These are phyloP conservation scores for Scylla paramamosain DNA, from an alignment of 1,140 invertebrate genomes.

Conservation along the genomic window DNA sequence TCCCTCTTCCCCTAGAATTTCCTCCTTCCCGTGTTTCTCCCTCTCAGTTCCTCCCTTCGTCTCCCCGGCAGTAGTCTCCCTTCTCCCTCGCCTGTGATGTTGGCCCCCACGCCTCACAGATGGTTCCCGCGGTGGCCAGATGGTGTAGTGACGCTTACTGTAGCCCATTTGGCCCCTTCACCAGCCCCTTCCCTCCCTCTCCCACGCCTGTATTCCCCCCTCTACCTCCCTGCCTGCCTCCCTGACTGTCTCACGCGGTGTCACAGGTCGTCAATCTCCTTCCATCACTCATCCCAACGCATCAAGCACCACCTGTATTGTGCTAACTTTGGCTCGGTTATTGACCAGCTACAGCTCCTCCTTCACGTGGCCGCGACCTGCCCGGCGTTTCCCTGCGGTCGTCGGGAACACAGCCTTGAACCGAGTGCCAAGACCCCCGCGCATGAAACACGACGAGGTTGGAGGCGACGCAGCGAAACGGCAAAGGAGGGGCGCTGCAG, in stretches of 20 bases:
- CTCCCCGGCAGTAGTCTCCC: not conserved
- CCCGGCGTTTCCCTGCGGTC: not conserved
- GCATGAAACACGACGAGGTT: not conserved
- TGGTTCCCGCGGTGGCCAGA: not conserved
- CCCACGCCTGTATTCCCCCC: not conserved
- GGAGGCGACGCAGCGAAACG: not conserved
- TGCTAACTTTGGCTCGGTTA: slow-evolving; percentile 29
- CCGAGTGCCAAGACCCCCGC: not conserved
- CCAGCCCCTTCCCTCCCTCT: slow-evolving; percentile 1
- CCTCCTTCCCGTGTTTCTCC: not conserved
- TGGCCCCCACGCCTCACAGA: not conserved
- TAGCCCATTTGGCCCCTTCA: not conserved
- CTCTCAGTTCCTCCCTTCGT: not conserved
- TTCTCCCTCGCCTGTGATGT: not conserved
- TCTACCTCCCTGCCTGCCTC: not conserved
- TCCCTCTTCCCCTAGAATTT: no score
- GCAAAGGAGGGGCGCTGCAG: no score
- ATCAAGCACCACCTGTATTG: slow-evolving; percentile 31
- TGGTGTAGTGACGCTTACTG: not conserved
- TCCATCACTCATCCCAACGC: slow-evolving; percentile 15
- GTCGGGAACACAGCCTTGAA: not conserved
- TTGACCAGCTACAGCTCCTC: not conserved
- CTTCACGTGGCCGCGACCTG: not conserved
- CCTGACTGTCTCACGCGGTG: not conserved
- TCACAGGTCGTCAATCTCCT: slow-evolving; percentile 17